phyloP scores from a whole-genome alignment of 2,888 invertebrate genomes.

The Caenorhabditis sulstoni region DNA sequence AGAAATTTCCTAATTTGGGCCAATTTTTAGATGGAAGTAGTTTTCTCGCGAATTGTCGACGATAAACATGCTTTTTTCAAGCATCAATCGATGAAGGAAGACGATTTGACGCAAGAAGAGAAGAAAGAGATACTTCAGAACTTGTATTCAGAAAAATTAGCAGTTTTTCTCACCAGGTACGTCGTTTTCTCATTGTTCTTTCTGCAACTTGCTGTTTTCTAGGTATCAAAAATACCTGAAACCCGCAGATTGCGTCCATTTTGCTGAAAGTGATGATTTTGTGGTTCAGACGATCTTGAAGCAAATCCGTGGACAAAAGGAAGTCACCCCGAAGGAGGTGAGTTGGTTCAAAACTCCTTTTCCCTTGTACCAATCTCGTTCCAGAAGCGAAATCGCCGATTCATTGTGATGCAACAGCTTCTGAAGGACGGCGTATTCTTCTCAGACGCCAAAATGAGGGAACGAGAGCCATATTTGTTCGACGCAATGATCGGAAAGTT shows the following conservation, averaged over 20 bases:
- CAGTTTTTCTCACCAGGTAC: constrained; percentile 71
- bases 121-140: constrained; percentile 64
- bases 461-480: constrained; percentile 91
- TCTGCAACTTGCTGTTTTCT: constrained; percentile 16
- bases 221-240: constrained; percentile 65
- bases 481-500: constrained; percentile 92
- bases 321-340: constrained; percentile 32
- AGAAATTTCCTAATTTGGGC: background rate
- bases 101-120: constrained; percentile 67
- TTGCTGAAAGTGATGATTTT: constrained; percentile 58
- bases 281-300: constrained; percentile 55
- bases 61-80: constrained; percentile 69
- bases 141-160: constrained; percentile 58
- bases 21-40: constrained; percentile 50
- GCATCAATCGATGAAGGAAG: constrained; percentile 70
- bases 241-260: constrained; percentile 56
- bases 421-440: constrained; percentile 85
- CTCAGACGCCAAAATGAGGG: constrained; percentile 94
- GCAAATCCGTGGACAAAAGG: constrained; percentile 20
- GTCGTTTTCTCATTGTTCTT: constrained; percentile 7
- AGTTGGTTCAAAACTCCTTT: too few relatives aligned
- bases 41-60: constrained; percentile 62
- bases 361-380: background rate
- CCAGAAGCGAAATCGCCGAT: constrained; percentile 71
- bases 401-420: constrained; percentile 68